These are phyloP conservation scores for Agriopis leucophaearia DNA, from an alignment of 2,888 invertebrate species.

Conservation along the genomic window DNA sequence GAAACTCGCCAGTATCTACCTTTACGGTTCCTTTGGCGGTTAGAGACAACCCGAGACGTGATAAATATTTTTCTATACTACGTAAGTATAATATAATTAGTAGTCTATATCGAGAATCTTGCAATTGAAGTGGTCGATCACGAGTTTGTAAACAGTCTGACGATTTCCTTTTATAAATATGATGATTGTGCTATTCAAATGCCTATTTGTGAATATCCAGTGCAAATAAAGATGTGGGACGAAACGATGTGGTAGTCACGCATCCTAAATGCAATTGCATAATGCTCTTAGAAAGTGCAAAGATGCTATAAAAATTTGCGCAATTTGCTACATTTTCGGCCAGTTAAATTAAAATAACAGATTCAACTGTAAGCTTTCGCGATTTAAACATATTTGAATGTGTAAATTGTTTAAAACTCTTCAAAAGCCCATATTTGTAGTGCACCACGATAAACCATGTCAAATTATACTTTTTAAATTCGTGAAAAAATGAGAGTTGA, in stretches of 20 bases:
- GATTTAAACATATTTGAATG: too few species aligned
- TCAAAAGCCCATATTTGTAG: too few species aligned
- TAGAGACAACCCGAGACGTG: neutral
- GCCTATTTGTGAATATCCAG: conserved; percentile 16
- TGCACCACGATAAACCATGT: too few species aligned
- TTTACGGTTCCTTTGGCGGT: too few species aligned
- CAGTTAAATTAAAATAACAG: neutral
- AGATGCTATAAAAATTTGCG: neutral
- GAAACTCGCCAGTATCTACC: too few species aligned
- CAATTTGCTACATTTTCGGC: neutral
- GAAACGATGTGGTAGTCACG: conserved; percentile 9
- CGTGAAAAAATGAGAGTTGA: neutral
- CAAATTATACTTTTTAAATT: too few species aligned
- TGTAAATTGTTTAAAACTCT: too few species aligned
- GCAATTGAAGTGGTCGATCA: conserved; percentile 15
- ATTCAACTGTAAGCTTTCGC: neutral
- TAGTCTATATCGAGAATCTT: neutral
- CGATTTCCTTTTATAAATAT: conserved; percentile 5
- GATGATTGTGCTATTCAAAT: conserved; percentile 19
- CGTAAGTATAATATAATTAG: neutral
- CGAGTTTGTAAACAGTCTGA: conserved; percentile 23
- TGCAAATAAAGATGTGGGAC: conserved; percentile 29
- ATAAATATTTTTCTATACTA: neutral
- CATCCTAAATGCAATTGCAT: conserved; percentile 30
- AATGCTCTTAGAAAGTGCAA: conserved; percentile 23